Evolutionary conservation across 92 coral and sea anemone species (phyloP).

Genomic region (Metridium senile): DNA sequence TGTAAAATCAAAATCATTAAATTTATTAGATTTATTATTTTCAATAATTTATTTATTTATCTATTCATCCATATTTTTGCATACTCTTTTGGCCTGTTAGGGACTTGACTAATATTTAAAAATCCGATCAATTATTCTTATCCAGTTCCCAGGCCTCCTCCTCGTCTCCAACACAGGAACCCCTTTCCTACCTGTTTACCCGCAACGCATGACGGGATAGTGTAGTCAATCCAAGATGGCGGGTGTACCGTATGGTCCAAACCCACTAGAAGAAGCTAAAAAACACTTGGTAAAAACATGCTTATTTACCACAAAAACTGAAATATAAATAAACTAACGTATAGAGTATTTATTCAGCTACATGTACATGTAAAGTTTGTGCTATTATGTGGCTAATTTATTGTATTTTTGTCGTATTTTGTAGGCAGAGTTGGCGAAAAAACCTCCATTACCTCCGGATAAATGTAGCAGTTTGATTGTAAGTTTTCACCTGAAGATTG

Average conservation of each 20-base stretch:
- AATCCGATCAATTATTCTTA: no score
- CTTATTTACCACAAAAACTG: background rate
- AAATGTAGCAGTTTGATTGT: constrained; percentile 61
- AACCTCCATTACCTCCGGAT: constrained; percentile 60
- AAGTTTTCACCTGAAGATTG: constrained; percentile 18
- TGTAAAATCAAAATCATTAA: no score
- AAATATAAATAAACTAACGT: no score
- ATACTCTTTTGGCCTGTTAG: no score
- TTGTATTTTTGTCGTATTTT: background rate
- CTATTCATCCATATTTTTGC: no score
- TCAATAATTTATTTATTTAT: no score
- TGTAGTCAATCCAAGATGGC: constrained; percentile 71
- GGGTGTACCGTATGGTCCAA: constrained; percentile 65
- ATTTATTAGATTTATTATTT: no score
- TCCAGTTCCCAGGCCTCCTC: no score
- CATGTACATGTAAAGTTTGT: no score
- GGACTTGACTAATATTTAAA: no score
- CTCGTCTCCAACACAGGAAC: constrained; percentile 17
- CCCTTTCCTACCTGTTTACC: background rate
- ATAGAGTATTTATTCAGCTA: no score
- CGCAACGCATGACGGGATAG: constrained; percentile 21
- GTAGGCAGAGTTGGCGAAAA: constrained; percentile 56
- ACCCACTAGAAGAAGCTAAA: constrained; percentile 74
- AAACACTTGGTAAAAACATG: constrained; percentile 56
- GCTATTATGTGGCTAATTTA: background rate